phyloP scores from a whole-genome alignment of 2,113 vertebrate genomes.

The Gyps fulvus region DNA sequence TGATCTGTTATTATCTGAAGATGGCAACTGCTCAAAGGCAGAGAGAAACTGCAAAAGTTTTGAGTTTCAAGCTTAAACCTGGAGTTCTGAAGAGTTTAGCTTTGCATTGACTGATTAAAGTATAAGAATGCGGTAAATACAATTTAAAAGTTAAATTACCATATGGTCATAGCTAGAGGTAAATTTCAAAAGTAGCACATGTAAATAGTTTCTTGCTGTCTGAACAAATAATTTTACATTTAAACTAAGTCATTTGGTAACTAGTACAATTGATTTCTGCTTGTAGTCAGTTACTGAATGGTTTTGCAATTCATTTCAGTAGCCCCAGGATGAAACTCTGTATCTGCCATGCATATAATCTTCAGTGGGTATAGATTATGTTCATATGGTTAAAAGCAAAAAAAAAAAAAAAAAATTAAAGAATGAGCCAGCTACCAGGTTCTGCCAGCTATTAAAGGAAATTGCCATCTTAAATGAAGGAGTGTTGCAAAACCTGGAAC shows the following conservation, averaged over 20 bases:
- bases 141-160: slow-evolving; percentile 53
- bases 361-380: background rate
- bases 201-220: slow-evolving; percentile 30
- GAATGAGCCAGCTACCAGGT: background rate
- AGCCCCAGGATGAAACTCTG: background rate
- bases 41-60: slow-evolving; percentile 7
- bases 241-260: slow-evolving; percentile 33
- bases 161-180: slow-evolving; percentile 50
- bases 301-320: background rate
- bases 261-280: slow-evolving; percentile 22
- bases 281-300: background rate
- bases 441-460: background rate
- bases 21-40: slow-evolving; percentile 41
- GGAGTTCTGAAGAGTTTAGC: background rate
- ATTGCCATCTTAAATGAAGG: background rate
- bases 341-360: background rate
- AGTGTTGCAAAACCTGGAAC: background rate
- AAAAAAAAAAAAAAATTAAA: background rate
- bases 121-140: slow-evolving; percentile 34
- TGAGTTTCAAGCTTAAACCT: background rate
- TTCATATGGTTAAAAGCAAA: background rate
- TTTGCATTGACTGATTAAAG: slow-evolving; percentile 9
- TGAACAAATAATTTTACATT: slow-evolving; percentile 46
- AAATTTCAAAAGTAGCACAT: slow-evolving; percentile 13
- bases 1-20: slow-evolving; percentile 40